These are phyloP conservation scores for Diadegma fenestrale DNA, from an alignment of 2,888 invertebrate genomes.

Conservation along the genomic window DNA sequence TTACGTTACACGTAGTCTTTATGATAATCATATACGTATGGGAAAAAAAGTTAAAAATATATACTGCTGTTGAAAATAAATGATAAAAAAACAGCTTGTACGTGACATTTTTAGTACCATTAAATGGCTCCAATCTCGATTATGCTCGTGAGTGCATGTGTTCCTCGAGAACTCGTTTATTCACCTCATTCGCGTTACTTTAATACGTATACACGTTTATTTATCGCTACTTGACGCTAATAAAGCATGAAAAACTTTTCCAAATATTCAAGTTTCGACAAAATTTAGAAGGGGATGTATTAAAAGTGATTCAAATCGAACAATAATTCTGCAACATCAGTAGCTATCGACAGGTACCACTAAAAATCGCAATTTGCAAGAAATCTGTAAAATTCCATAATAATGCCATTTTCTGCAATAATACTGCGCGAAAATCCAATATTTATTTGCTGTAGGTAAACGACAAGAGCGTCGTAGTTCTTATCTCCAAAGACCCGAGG, in stretches of 20 bases:
- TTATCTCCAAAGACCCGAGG: neutral
- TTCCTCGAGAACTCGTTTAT: slow-evolving; percentile 25
- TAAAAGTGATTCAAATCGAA: neutral
- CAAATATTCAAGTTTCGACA: neutral
- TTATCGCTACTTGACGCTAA: neutral
- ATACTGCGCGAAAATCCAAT: neutral
- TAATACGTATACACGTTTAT: neutral
- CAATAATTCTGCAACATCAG: neutral
- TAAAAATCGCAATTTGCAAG: neutral
- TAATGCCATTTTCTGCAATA: neutral
- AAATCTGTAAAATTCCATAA: neutral
- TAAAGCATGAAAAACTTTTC: neutral
- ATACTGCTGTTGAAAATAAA: neutral
- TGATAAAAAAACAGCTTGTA: slow-evolving; percentile 3
- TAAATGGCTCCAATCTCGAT: slow-evolving; percentile 28
- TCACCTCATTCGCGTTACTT: slow-evolving; percentile 3
- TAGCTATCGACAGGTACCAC: too few relatives aligned
- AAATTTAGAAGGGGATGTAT: neutral
- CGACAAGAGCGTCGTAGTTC: too few relatives aligned
- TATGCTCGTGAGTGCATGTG: slow-evolving; percentile 6
- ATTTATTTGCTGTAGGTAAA: too few relatives aligned
- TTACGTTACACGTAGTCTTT: slow-evolving; percentile 54
- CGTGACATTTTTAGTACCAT: slow-evolving; percentile 7
- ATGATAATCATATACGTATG: slow-evolving; percentile 1
- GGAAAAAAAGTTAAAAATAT: neutral